Conservation (phyloP, 2,888 invertebrate species). For the Drosophila atroscutellata region DNA sequence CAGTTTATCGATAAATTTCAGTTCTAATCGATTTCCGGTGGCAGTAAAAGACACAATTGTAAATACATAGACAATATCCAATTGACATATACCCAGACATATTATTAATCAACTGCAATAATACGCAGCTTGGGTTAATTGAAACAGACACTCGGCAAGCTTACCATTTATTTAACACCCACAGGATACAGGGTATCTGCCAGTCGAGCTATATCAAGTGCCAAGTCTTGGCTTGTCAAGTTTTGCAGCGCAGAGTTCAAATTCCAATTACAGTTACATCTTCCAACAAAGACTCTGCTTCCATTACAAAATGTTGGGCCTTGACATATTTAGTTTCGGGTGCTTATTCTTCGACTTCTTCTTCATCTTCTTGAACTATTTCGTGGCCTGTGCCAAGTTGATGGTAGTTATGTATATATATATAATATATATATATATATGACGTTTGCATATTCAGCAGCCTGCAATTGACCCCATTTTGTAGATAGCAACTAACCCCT, state of each 20-base stretch:
- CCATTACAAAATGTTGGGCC: neutral
- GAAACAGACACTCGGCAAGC: neutral
- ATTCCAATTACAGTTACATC: neutral
- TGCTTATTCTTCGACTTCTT: neutral
- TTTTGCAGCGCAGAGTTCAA: neutral
- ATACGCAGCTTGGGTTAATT: neutral
- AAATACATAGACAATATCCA: neutral
- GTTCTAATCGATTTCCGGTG: neutral
- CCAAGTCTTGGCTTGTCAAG: neutral
- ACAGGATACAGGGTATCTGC: neutral
- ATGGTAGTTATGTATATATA: neutral
- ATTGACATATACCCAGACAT: neutral
- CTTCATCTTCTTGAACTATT: neutral
- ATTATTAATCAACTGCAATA: neutral
- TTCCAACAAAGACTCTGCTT: neutral
- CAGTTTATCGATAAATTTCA: neutral
- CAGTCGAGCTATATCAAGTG: neutral
- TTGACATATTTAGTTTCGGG: slow-evolving; percentile 1
- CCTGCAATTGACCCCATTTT: slow-evolving; percentile 65
- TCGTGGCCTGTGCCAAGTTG: neutral
- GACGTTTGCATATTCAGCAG: slow-evolving; percentile 37
- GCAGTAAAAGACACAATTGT: neutral
- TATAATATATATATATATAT: slow-evolving; percentile 8
- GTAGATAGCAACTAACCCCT: slow-evolving; percentile 8
- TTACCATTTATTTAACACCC: neutral